Base-by-base conservation (phyloP, 2,888 invertebrate species). In the Perizoma affinitatum region DNA sequence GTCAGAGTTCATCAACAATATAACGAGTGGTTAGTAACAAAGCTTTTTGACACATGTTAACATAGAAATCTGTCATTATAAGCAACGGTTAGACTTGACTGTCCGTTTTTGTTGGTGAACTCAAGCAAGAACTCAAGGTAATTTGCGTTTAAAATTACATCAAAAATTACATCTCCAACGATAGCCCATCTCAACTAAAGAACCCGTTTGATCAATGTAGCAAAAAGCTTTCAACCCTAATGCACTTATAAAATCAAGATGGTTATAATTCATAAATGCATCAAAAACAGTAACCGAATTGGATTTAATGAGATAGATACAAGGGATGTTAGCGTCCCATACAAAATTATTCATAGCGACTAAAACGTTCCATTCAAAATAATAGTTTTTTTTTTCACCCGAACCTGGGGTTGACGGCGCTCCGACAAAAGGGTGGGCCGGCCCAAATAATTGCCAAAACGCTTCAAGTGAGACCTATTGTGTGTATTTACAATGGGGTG, bases 401-500 rank as follows among this genome's bases (percentile, higher is more conserved):
- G 79, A 75, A 78, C 79, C 85, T 87, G 91, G 89, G 89, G 88
- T 78, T 86, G 89, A 87, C 85, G 88, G 84, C 80, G 81, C 83
- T 76, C 86, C 87, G 85, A 91, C 91, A 92, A 92, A 90, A 89
- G 89, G 90, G 90, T 92, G 91, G 91, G 91, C 79, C 78, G 91
- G 90, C 89, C 90, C 86, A 87, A 84, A 85, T 91, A 90, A 92
- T 92, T 91, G 90, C 91, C 90, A 85, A 90, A 92, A 90, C 91
- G 91, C 90, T 90, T 88, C 90, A 87, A 88, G 86, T 86, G 87
- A 88, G 84, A 82, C 82, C 88, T 75, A 91, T 92, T 91, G 91
- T 92, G 84, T 86, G 79, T 85, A 81, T 88, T 87, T 86, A 91
- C 89, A 92, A 92, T 88, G 67, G 91, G 91, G 91, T 87, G 58